A percentile compares a stretch with the other conserved stretches of the same genome.
phyloP scores from a whole-genome alignment of 2,888 invertebrate species.

The Apamea crenata region DNA sequence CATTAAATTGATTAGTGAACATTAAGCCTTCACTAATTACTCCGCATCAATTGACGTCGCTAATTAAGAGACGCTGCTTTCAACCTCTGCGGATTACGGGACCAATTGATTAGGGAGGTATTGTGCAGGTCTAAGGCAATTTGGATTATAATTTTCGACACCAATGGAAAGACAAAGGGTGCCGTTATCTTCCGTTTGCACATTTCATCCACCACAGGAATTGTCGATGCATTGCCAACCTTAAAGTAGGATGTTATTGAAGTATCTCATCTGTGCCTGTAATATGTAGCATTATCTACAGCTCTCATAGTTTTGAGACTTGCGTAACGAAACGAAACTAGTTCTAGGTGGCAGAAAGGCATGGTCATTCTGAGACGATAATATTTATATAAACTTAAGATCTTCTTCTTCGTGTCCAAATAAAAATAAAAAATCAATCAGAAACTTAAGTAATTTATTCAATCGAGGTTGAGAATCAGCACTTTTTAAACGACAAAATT shows the following conservation, averaged over 20 bases:
- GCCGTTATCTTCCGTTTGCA: background rate
- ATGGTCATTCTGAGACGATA: background rate
- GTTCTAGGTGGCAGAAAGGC: background rate
- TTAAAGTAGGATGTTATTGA: no score
- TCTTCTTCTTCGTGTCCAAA: background rate
- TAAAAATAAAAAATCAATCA: background rate
- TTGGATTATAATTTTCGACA: background rate
- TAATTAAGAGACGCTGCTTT: constrained; percentile 43
- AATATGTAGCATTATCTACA: no score
- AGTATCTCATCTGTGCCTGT: no score
- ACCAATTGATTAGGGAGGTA: constrained; percentile 20
- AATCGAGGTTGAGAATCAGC: background rate
- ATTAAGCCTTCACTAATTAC: constrained; percentile 40
- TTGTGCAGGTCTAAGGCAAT: constrained; percentile 9
- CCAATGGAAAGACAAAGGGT: background rate
- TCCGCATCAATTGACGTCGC: constrained; percentile 27
- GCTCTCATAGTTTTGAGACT: background rate
- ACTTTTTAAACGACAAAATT: background rate
- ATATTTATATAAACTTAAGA: no score
- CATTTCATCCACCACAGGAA: background rate
- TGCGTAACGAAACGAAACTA: no score
- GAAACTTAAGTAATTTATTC: background rate
- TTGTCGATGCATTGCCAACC: background rate
- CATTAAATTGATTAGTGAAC: constrained; percentile 40
- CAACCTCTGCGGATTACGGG: constrained; percentile 17